Conservation (phyloP, 2,113 vertebrate genomes). For the Forbesichthys agassizii region DNA sequence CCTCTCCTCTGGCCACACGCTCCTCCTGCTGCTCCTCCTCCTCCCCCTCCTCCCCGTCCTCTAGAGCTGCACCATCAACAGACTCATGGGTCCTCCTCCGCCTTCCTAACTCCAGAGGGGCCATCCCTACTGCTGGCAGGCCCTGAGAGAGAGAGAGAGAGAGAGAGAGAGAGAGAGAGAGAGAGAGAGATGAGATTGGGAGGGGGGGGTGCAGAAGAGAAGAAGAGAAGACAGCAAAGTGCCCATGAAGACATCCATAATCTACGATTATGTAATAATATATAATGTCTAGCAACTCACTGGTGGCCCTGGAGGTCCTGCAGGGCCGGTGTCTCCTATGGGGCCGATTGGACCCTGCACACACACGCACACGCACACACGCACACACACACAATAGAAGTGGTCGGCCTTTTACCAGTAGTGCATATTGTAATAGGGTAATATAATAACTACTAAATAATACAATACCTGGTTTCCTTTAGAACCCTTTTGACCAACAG, state of each 20-base stretch:
- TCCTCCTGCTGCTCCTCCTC: constrained; percentile 59
- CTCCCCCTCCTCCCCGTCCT: constrained; percentile 73
- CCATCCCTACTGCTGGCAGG: constrained; percentile 38
- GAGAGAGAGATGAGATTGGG: too few species aligned
- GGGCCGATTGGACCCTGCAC: constrained; percentile 89
- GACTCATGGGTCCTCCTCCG: constrained; percentile 78
- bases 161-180: constrained; percentile 43
- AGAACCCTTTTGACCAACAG: constrained; percentile 69
- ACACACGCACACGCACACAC: neutral
- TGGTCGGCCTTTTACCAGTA: neutral
- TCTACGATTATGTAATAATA: neutral
- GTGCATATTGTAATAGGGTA: neutral
- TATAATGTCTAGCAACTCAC: constrained; percentile 76
- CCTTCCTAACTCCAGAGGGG: constrained; percentile 71
- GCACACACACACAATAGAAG: neutral
- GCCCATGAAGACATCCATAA: neutral
- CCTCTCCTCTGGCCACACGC: constrained; percentile 55
- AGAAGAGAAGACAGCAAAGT: neutral
- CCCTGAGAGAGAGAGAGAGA: constrained; percentile 80
- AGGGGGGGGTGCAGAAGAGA: too few species aligned
- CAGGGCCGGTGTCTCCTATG: constrained; percentile 87
- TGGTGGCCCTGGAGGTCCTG: constrained; percentile 87
- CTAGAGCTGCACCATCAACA: constrained; percentile 77
- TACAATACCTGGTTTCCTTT: constrained; percentile 73
- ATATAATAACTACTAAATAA: neutral